Base-by-base conservation (phyloP, 2,888 invertebrate species). In the Eulithis prunata region DNA sequence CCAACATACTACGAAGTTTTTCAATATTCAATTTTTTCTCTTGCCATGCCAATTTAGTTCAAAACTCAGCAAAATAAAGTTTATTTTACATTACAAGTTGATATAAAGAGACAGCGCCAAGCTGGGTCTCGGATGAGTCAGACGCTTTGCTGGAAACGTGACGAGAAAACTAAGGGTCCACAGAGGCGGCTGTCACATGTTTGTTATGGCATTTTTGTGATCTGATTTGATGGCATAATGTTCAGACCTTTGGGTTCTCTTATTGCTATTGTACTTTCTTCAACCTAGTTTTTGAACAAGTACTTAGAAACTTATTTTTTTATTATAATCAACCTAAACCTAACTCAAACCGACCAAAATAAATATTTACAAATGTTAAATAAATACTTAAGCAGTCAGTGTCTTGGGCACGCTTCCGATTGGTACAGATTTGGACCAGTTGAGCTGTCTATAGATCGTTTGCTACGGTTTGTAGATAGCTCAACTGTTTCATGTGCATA, bases 61-160 rank as follows among this genome's bases (percentile, higher is more conserved):
- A 32, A 51, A 59, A n/a, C 1, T 11, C 45, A 45, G 52, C 13
- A 13, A 6, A 11, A 43, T 43, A 45, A 59, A 43, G 52, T 13
- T 59, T 21, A 53, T 32, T 32, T 59, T 59, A 7, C 43, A 28
- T 13, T 45, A n/a, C 45, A 10, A 10, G 45, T 12, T 52, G 43
- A 32, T 52, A 32, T 52, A 13, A 32, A 59, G 59, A n/a, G 52
- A 45, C 13, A 28, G 0, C 43, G 13, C 43, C 32, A 10, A 38
- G 28, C 47, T 43, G 47, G 75, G 77, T 74, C 77, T 75, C 76
- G 80, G 83, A 86, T 86, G 85, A 87, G 83, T 84, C 86, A 82
- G 85, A 76, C 82, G 80, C 81, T 84, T 84, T 81, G 80, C 78
- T 73, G 71, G 68, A 62, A 68, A 88, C 90, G 91, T 91, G 90